A percentile compares a stretch with the other conserved stretches of the same genome.
phyloP scores from a whole-genome alignment of 2,888 invertebrate genomes.

The Caenorhabditis doughertyi region DNA sequence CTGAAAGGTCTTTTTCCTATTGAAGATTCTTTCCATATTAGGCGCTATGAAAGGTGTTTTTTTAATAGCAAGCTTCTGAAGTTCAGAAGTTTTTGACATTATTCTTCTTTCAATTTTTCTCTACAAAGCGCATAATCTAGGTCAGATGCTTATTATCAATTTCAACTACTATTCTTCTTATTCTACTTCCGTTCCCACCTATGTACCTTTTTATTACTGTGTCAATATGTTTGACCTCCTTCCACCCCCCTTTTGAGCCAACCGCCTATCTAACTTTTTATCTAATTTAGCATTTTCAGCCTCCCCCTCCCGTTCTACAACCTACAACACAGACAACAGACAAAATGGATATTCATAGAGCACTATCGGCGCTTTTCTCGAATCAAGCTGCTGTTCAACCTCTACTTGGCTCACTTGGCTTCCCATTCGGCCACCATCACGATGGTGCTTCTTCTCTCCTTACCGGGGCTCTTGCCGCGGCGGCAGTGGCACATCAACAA shows the following conservation, averaged over 20 bases:
- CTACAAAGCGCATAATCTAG: no score
- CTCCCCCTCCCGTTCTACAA: no score
- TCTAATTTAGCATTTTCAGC: no score
- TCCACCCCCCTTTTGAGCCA: background rate
- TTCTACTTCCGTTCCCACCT: background rate
- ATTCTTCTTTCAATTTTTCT: no score
- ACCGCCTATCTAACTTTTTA: no score
- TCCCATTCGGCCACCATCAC: constrained; percentile 55
- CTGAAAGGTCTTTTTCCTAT: no score
- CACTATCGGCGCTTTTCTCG: constrained; percentile 47
- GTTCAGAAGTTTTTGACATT: no score
- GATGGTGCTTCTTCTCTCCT: background rate
- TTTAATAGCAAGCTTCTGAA: no score
- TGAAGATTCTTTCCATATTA: no score
- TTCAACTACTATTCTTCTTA: background rate
- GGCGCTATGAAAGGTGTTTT: no score
- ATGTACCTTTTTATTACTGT: constrained; percentile 35
- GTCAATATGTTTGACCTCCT: constrained; percentile 20
- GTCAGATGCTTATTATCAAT: no score
- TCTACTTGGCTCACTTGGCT: constrained; percentile 50
- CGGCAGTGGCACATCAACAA: background rate
- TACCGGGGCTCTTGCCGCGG: constrained; percentile 6
- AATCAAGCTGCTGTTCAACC: constrained; percentile 26
- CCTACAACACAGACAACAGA: constrained; percentile 14
- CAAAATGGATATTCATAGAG: constrained; percentile 62